Conservation (phyloP, 2,888 invertebrate genomes). For the Cryptops parisi region DNA sequence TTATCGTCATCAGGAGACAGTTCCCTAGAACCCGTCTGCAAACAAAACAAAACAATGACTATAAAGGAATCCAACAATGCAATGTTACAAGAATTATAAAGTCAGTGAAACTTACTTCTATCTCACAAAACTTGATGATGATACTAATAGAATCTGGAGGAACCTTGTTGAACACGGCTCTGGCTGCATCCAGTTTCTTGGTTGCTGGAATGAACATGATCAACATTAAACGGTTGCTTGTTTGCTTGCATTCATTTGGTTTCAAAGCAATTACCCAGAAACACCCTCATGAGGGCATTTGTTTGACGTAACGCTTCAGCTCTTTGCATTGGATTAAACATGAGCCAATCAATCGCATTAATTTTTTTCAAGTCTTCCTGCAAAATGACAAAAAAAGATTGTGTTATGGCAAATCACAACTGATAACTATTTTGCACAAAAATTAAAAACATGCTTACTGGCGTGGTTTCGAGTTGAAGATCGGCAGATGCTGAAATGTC, state of each 20-base stretch:
- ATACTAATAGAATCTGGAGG: constrained; percentile 48
- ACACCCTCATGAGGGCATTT: constrained; percentile 75
- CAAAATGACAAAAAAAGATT: background rate
- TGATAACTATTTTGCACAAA: no score
- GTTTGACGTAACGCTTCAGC: constrained; percentile 70
- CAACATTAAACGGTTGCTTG: no score
- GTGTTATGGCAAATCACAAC: background rate
- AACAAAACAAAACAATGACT: background rate
- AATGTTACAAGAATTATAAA: no score
- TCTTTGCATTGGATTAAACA: constrained; percentile 59
- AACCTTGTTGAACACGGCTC: constrained; percentile 56
- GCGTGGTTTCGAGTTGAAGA: background rate
- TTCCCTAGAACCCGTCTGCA: constrained; percentile 31
- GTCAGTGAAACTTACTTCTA: no score
- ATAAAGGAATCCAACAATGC: background rate
- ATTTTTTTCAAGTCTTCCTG: constrained; percentile 53
- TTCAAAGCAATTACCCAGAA: constrained; percentile 46
- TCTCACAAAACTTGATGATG: constrained; percentile 35
- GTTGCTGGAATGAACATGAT: constrained; percentile 40
- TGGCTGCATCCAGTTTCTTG: constrained; percentile 67
- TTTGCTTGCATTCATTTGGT: no score
- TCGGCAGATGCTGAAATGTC: background rate
- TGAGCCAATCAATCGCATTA: constrained; percentile 70
- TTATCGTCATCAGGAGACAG: constrained; percentile 38
- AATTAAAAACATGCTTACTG: background rate